Base-by-base conservation (phyloP, 2,888 invertebrate genomes). In the Hirtodrosophila confusa region DNA sequence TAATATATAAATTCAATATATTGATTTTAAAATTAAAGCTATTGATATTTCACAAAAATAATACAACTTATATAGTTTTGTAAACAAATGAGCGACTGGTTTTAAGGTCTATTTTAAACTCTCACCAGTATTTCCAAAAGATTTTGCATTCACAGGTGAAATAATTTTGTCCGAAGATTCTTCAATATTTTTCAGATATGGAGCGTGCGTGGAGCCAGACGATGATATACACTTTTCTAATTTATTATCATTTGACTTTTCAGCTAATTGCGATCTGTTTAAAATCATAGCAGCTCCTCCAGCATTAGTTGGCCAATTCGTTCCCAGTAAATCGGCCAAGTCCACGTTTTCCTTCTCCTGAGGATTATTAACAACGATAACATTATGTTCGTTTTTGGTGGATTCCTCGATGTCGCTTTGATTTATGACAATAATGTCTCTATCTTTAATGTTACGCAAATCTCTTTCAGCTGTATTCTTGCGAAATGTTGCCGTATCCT, bases 271-370 rank as follows among this genome's bases (percentile, higher is more conserved):
- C 5, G 35, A 8, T 55, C 80, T 80, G 49, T 91, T 91, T 35
- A 91, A 74, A 24, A 91, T 89, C 47, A 73, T 62, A n/a, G 89
- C 91, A 24, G 89, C 86, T 31, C 87, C 89, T 11, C 91, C 91
- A 5, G 90, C 92, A 44, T 75, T 85, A 17, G 68, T 77, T 33
- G 91, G 91, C 92, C 92, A 91, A 74, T 90, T 88, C 5, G 73
- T 61, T 8, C 90, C 91, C 23, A 91, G 75, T 39, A 91, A 62
- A 39, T 91, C 90, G 3, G 78, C 83, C 58, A 91, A 83, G 51
- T 91, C 91, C 3, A 91, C 83, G 43, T 89, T 88, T 54, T 90
- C 80, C 31, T 85, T 74, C 11, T 74, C 69, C 3, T 55, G 45
- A 1, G 61, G 82, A 49, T 87, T 90, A 57, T 89, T 88, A 4